Conservation (phyloP, 2,797 vertebrate genomes). For the Molossus alvarezi region DNA sequence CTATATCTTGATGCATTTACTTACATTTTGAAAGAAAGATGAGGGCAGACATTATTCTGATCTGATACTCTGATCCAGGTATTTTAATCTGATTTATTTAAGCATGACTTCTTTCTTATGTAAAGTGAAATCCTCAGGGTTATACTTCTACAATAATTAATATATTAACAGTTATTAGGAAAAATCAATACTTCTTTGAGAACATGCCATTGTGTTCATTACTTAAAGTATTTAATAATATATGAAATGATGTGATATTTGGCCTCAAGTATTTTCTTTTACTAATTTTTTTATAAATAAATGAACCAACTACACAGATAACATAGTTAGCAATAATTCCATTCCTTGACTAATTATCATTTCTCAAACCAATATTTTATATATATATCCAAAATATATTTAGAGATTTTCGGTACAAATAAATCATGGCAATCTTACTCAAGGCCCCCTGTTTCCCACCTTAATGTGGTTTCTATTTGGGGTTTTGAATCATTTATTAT, state of each 20-base stretch:
- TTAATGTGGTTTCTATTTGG: not conserved
- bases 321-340: not conserved
- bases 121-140: not conserved
- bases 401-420: constrained; percentile 35
- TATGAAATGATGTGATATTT: not conserved
- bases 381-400: not conserved
- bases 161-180: constrained; percentile 28
- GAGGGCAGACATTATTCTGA: not conserved
- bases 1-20: not conserved
- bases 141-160: constrained; percentile 5
- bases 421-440: not conserved
- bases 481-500: not conserved
- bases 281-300: constrained; percentile 51
- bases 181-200: constrained; percentile 25
- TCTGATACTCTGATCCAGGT: not conserved
- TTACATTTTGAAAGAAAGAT: not conserved
- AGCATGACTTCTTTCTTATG: not conserved
- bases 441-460: not conserved
- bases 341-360: not conserved
- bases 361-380: constrained; percentile 33
- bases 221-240: not conserved
- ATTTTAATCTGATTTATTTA: constrained; percentile 15
- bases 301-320: not conserved
- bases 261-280: constrained; percentile 47
- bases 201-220: not conserved